phyloP scores from a whole-genome alignment of 2,888 invertebrate species.

The Nebria brevicollis region DNA sequence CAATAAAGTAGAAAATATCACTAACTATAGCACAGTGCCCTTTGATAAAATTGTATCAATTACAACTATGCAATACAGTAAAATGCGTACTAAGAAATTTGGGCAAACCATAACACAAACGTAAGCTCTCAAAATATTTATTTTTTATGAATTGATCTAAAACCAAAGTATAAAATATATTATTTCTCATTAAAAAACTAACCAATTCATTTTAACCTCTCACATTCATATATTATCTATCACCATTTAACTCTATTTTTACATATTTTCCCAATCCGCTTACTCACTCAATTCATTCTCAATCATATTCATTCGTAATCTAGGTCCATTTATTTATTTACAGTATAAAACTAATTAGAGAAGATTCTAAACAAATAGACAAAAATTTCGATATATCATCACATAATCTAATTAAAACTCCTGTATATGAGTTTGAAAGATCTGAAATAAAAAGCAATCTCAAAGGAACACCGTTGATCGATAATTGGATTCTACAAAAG shows the following conservation, averaged over 20 bases:
- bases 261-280: too few relatives aligned
- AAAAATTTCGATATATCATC: neutral
- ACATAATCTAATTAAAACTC: neutral
- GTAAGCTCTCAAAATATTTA: neutral
- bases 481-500: neutral
- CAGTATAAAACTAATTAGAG: neutral
- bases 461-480: neutral
- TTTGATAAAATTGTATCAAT: neutral
- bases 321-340: neutral
- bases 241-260: too few relatives aligned
- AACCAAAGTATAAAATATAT: too few relatives aligned
- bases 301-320: too few relatives aligned
- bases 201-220: too few relatives aligned
- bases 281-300: too few relatives aligned
- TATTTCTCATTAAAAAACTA: too few relatives aligned
- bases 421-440: neutral
- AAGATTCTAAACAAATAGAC: neutral
- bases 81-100: slow-evolving; percentile 14
- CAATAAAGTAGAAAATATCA: neutral
- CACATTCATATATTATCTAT: too few relatives aligned
- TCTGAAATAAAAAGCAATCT: neutral
- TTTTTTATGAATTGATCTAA: too few relatives aligned
- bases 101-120: neutral
- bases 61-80: slow-evolving; percentile 9
- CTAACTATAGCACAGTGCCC: neutral